Evolutionary conservation across 2,113 vertebrate genomes (phyloP).

Genomic region (Bucco capensis): DNA sequence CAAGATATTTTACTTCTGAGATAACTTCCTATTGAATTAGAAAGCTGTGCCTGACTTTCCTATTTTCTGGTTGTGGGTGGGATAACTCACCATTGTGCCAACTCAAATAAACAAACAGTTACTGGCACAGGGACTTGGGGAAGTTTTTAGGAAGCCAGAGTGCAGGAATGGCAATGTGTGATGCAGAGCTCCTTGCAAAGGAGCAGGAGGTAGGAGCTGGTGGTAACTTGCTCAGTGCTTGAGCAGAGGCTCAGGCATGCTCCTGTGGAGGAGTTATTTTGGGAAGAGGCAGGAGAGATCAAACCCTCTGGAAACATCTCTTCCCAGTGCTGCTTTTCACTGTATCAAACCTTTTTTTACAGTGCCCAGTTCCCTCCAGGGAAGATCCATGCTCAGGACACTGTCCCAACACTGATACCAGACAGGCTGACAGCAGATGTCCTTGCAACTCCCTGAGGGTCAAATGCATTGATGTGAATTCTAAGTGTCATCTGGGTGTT

Average conservation of each 20-base stretch:
- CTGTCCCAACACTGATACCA: background rate
- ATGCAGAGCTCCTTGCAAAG: background rate
- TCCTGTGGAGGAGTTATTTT: background rate
- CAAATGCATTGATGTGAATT: background rate
- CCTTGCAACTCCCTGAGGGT: background rate
- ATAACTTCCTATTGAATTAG: background rate
- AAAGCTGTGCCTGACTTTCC: background rate
- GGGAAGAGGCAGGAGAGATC: background rate
- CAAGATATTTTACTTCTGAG: background rate
- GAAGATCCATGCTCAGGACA: background rate
- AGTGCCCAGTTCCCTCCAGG: background rate
- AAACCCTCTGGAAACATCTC: background rate
- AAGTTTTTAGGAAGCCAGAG: background rate
- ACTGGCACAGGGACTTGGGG: background rate
- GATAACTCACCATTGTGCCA: background rate
- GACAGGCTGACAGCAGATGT: background rate
- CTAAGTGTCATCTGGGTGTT: background rate
- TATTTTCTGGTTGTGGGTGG: background rate
- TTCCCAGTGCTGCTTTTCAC: background rate
- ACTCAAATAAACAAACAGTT: background rate
- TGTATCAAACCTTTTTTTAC: background rate
- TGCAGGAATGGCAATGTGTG: background rate
- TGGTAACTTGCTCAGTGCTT: background rate
- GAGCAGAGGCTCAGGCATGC: background rate
- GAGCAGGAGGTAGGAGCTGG: background rate